Evolutionary conservation across 1,140 invertebrate species (phyloP), one percentile per base, ranked within the genome.

Genomic region (Conopomorpha cramerella): DNA sequence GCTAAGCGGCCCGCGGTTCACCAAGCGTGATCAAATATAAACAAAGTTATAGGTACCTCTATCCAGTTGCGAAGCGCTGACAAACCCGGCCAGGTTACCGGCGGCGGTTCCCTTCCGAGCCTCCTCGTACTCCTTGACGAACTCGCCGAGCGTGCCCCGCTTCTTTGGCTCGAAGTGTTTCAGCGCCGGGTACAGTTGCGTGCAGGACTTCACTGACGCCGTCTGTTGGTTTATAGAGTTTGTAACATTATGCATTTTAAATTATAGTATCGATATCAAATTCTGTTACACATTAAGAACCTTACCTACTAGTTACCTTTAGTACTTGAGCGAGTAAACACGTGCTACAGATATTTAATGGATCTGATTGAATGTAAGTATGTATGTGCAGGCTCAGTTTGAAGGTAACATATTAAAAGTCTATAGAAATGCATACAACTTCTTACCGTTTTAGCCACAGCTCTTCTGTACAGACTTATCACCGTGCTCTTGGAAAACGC

Each of bases 401-500:
- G n/a, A n/a, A n/a, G n/a, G n/a, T n/a, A n/a, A n/a, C n/a, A n/a
- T n/a, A n/a, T n/a, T n/a, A n/a, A n/a, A n/a, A n/a, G n/a, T n/a
- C n/a, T n/a, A n/a, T n/a, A n/a, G n/a, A n/a, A n/a, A n/a, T n/a
- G n/a, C n/a, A n/a, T n/a, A n/a, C n/a, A n/a, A 30, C 34, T 32
- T 70, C 67, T 78, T 70, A 89, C 86, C 73, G 84, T 60, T 68
- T 86, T 86, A n/a, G 80, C 81, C 52, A 88, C 68, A 2, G 77
- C 70, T 49, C 82, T 81, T 27, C 86, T 78, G 58, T 93, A 93
- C 45, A 90, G 80, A 34, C 83, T 87, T 11, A 84, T 79, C 11
- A 85, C 85, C 38, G 84, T 89, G 49, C 82, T 86, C 3, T 68
- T 61, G 2, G 82, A 78, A 54, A 93, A 93, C 10, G 85, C 71